phyloP scores from a whole-genome alignment of 2,797 vertebrate species.

The Eidolon dupreanum region DNA sequence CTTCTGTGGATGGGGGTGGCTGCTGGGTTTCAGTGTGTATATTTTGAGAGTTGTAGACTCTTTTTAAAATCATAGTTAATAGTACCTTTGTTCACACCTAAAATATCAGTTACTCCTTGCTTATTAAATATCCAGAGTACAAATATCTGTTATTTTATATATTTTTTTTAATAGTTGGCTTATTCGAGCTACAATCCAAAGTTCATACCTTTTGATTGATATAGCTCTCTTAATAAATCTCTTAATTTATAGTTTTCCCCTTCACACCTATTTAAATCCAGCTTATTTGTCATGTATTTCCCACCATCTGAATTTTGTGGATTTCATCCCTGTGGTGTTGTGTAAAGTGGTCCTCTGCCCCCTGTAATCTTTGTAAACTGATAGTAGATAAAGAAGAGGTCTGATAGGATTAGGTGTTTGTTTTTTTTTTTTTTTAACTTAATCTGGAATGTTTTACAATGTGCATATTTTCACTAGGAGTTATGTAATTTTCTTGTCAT shows the following conservation, averaged over 20 bases:
- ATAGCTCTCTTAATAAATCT: background rate
- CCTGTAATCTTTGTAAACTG: background rate
- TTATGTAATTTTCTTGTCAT: background rate
- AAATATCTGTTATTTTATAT: background rate
- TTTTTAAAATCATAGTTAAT: background rate
- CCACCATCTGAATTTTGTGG: background rate
- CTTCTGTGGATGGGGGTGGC: background rate
- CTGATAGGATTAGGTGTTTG: background rate
- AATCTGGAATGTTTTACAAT: background rate
- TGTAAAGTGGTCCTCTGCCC: background rate
- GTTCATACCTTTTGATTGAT: background rate
- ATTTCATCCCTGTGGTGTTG: background rate
- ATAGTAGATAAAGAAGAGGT: background rate
- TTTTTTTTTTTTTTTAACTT: background rate
- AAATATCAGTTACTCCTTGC: background rate
- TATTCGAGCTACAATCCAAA: background rate
- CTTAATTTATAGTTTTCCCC: background rate
- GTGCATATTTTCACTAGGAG: background rate
- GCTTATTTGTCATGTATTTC: background rate
- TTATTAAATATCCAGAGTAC: background rate
- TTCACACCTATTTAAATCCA: background rate
- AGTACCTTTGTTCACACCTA: background rate
- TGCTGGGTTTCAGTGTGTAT: background rate
- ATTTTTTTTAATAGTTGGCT: background rate
- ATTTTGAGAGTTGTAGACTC: background rate